These are phyloP conservation scores for Hypsibius dujardini DNA, from an alignment of 1,140 invertebrate species.

Conservation along the genomic window DNA sequence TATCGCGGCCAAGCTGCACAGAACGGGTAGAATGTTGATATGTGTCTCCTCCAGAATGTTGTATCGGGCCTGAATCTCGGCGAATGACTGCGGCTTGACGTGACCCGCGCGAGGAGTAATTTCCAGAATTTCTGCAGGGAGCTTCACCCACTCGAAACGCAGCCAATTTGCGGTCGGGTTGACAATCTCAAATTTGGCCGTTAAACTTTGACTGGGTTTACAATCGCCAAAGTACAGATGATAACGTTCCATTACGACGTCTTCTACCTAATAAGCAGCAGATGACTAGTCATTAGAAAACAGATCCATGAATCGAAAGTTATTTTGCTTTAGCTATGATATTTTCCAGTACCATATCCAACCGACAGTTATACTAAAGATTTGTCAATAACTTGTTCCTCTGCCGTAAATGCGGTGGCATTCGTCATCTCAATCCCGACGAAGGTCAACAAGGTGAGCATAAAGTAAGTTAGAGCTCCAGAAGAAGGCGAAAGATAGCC, in stretches of 20 bases:
- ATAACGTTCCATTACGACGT: not conserved
- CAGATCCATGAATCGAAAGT: too few relatives aligned
- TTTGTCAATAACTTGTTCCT: too few relatives aligned
- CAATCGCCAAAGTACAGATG: not conserved
- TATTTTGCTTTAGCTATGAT: too few relatives aligned
- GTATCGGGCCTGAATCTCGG: not conserved
- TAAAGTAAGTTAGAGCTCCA: too few relatives aligned
- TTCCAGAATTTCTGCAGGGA: not conserved
- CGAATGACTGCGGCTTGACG: not conserved
- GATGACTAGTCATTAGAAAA: too few relatives aligned
- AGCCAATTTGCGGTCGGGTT: not conserved
- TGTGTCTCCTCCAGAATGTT: not conserved
- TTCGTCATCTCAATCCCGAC: too few relatives aligned
- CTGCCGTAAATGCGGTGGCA: too few relatives aligned
- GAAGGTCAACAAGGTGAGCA: too few relatives aligned
- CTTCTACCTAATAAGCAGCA: not conserved
- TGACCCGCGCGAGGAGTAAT: not conserved
- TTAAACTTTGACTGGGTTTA: not conserved
- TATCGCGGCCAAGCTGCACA: not conserved
- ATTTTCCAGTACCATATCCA: too few relatives aligned
- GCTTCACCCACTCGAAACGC: conserved; percentile 5
- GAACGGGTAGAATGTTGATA: not conserved
- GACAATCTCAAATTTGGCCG: not conserved
- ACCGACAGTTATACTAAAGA: too few relatives aligned
- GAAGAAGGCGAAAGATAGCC: too few relatives aligned